Percentiles rank a stretch among this genome's conserved stretches.
Conservation (phyloP, 2,797 vertebrate genomes). For the Mus spretus region DNA sequence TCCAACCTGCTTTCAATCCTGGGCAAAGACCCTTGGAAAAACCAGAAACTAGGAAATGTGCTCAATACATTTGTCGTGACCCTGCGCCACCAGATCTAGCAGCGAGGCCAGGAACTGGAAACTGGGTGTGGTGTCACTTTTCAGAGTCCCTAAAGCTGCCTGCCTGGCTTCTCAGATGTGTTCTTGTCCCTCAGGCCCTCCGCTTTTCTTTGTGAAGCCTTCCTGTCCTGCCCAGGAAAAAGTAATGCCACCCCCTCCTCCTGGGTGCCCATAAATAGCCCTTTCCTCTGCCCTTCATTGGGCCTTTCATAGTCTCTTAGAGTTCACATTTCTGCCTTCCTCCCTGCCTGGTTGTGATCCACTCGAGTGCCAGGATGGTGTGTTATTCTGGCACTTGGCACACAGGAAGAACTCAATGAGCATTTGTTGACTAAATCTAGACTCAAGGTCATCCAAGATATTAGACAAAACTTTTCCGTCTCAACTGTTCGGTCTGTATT, state of each 20-base stretch:
- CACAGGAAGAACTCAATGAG: slow-evolving; percentile 74
- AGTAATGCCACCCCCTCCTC: slow-evolving; percentile 36
- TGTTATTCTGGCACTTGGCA: slow-evolving; percentile 81
- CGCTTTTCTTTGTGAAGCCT: slow-evolving; percentile 63
- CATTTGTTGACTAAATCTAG: slow-evolving; percentile 85
- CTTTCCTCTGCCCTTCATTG: slow-evolving; percentile 53
- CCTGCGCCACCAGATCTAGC: not conserved
- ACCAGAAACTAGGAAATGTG: not conserved
- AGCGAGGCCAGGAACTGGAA: not conserved
- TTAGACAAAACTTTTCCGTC: slow-evolving; percentile 71
- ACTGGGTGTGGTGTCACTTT: slow-evolving; percentile 2
- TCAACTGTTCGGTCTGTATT: slow-evolving; percentile 15
- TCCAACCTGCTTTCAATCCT: slow-evolving; percentile 63
- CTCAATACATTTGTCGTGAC: not conserved
- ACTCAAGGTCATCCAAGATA: slow-evolving; percentile 82
- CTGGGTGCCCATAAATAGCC: slow-evolving; percentile 64
- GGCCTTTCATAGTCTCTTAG: slow-evolving; percentile 61
- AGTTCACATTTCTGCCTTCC: slow-evolving; percentile 74
- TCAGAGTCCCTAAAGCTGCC: slow-evolving; percentile 7
- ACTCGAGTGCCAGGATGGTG: slow-evolving; percentile 75
- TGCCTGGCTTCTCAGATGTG: slow-evolving; percentile 18
- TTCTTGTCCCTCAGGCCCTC: not conserved
- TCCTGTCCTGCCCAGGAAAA: slow-evolving; percentile 69
- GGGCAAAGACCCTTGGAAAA: slow-evolving; percentile 44
- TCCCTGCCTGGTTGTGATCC: slow-evolving; percentile 63